Percentiles rank a stretch among this genome's conserved stretches.
Evolutionary conservation across 1,140 invertebrate species (phyloP).

Genomic region (Leptinotarsa defecta): DNA sequence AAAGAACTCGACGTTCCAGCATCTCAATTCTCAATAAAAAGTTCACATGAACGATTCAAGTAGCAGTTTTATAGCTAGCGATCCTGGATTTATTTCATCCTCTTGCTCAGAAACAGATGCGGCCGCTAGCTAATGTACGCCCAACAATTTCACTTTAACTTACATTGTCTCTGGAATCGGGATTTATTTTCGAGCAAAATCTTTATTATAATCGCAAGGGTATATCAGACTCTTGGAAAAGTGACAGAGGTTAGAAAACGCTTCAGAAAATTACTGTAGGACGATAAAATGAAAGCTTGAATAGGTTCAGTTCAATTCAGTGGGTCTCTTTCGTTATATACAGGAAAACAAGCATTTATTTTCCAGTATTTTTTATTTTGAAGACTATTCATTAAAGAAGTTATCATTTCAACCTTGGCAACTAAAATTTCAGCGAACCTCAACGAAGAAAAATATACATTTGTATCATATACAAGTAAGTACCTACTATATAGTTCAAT

Average conservation of each 20-base stretch:
- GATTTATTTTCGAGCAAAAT: neutral
- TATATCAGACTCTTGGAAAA: neutral
- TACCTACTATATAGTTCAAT: no score
- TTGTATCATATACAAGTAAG: no score
- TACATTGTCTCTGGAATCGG: slow-evolving; percentile 3
- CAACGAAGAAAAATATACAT: no score
- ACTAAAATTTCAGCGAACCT: no score
- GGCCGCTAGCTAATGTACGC: neutral
- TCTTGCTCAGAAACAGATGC: slow-evolving; percentile 12
- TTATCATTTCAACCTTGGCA: no score
- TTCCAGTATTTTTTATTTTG: no score
- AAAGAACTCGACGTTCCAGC: no score
- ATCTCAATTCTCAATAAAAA: neutral
- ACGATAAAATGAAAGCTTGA: no score
- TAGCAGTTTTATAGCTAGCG: neutral
- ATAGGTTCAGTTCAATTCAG: no score
- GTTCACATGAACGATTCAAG: neutral
- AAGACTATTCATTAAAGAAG: no score
- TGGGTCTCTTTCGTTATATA: no score
- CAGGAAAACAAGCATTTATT: no score
- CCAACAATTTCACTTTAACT: neutral
- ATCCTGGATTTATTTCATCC: slow-evolving; percentile 7
- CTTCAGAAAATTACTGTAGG: neutral
- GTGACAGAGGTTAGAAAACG: neutral
- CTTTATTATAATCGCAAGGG: slow-evolving; percentile 5